phyloP scores from a whole-genome alignment of 1,140 invertebrate genomes.

The Grapholita molesta region DNA sequence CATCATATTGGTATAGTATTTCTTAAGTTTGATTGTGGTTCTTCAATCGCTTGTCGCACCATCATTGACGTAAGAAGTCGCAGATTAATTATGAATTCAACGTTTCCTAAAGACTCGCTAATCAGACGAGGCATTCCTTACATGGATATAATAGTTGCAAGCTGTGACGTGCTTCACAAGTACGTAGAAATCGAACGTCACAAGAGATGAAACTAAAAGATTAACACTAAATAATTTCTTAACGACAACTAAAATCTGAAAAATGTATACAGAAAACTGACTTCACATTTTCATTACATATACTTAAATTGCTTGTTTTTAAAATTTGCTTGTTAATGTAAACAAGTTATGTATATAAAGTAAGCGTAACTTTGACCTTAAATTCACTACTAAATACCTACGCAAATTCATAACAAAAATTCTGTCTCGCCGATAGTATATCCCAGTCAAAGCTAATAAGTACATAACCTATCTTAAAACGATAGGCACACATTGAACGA shows the following conservation, averaged over 20 bases:
- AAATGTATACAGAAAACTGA: no score
- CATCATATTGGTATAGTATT: neutral
- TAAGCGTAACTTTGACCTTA: neutral
- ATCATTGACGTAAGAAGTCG: neutral
- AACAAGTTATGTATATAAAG: no score
- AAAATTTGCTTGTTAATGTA: no score
- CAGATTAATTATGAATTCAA: neutral
- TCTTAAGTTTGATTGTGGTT: neutral
- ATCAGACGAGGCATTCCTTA: neutral
- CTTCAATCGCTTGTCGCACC: neutral
- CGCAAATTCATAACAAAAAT: neutral
- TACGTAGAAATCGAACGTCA: neutral
- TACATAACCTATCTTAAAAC: neutral
- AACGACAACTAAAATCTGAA: neutral
- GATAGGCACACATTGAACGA: neutral
- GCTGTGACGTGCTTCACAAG: neutral
- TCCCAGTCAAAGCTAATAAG: neutral
- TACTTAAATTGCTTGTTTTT: no score
- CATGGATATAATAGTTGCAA: neutral
- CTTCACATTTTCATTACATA: no score
- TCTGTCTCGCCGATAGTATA: neutral
- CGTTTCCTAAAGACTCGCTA: neutral
- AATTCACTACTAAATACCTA: neutral
- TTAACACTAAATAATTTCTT: neutral
- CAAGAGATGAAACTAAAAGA: neutral